Evolutionary conservation across 2,888 invertebrate genomes (phyloP), one percentile per base, ranked within the genome.

Genomic region (Bombyx huttoni): DNA sequence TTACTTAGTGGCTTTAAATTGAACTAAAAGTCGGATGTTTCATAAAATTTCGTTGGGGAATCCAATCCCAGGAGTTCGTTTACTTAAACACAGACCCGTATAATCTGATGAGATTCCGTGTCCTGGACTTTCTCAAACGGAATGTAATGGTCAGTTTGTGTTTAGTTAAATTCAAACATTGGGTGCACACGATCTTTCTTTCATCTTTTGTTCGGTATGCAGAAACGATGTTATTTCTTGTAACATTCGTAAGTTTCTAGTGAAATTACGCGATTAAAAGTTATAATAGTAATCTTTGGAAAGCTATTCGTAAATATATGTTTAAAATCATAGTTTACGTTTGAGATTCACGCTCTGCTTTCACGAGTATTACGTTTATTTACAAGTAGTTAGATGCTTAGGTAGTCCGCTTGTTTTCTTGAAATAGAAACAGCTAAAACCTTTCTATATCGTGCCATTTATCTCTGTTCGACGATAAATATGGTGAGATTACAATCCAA

Each of bases 401-500:
- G 2, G 24, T 24, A 24, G 24, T 24, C 24, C 24, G 24, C 24
- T 3, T 24, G 1, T 24, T 24, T 24, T 24, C 24, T 24, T 24
- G 24, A 24, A 24, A 24, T 24, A 24, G 24, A 24, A 24, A 24
- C 24, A 46, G 24, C 8, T 45, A 34, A 13, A 24, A 34, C 10
- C 34, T 33, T 46, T 14, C 34, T 46, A 40, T 33, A 34, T 35
- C 13, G 12, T 51, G 34, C 13, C 47, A 13, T 47, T 48, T 34
- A 34, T 49, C 52, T 51, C 53, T 55, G 52, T 49, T 13, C 14
- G 49, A 46, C 24, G 24, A 40, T 40, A 12, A 50, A 50, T 50
- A 50, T 12, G 50, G 50, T 10, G 45, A 50, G 33, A 50, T 50
- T n/a, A 46, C 50, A 50, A 46, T 46, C 50, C 50, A 46, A 33